A percentile compares a stretch with the other conserved stretches of the same genome.
phyloP scores from a whole-genome alignment of 1,140 invertebrate species.

The Platorchestia sp. region DNA sequence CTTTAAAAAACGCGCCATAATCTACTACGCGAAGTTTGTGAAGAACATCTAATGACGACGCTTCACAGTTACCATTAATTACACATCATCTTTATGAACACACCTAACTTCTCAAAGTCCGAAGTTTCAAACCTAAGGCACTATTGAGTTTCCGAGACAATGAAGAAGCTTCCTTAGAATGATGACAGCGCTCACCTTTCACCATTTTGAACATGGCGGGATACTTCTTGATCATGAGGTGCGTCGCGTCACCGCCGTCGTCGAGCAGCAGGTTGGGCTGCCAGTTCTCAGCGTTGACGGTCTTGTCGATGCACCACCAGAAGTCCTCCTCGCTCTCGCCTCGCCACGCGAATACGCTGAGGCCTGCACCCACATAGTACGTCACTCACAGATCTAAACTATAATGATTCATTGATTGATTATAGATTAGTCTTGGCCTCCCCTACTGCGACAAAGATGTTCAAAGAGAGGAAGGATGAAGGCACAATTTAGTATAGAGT shows the following conservation, averaged over 20 bases:
- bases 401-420: no score
- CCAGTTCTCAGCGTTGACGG: slow-evolving; percentile 92
- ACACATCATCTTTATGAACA: no score
- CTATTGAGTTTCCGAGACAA: not conserved
- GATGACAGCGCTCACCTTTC: slow-evolving; percentile 77
- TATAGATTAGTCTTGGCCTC: no score
- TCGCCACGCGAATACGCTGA: slow-evolving; percentile 94
- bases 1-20: no score
- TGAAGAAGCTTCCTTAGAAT: not conserved
- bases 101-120: no score
- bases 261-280: slow-evolving; percentile 99
- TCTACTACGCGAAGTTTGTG: not conserved
- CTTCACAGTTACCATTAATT: no score
- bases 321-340: slow-evolving; percentile 97
- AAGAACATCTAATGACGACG: not conserved
- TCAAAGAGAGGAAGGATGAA: no score
- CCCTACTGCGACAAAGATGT: no score
- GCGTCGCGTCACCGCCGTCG: slow-evolving; percentile 97
- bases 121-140: not conserved
- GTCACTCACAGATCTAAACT: not conserved
- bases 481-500: no score
- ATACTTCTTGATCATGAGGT: slow-evolving; percentile 97
- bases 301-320: slow-evolving; percentile 99
- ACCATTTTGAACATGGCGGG: slow-evolving; percentile 95
- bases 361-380: slow-evolving; percentile 73